Evolutionary conservation across 2,888 invertebrate genomes (phyloP), one percentile per base, ranked within the genome.

Genomic region (Nineta flava): DNA sequence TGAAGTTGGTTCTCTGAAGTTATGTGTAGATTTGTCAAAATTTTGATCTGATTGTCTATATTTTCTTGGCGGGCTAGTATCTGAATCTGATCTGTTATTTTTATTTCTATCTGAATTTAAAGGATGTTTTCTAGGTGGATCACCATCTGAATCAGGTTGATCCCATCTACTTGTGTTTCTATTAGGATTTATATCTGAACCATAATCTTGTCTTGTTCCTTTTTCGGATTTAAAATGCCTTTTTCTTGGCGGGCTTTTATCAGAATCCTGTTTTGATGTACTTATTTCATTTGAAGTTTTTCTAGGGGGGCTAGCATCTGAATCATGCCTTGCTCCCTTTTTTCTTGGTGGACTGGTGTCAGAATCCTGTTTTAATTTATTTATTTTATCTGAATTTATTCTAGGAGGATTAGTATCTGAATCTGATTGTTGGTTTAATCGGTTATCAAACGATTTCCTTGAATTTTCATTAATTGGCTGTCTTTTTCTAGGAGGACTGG

Each of bases 141-240:
- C 58, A 7, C 42, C 46, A 49, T 59, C 56, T 3, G 48, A 49
- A 48, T 56, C 52, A 34, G 51, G 32, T 46, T 47, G 34, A 49
- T 52, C 49, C 43, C 50, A n/a, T 32, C n/a, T 31, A 41, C 43
- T 47, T 10, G 10, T 46, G 47, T 53, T 61, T 54, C 61, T 60
- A 49, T 58, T 61, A 2, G 66, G 66, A 9, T 65, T 65, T 10
- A 57, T 45, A 55, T 65, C 65, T 1, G 61, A 61, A 53, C 60
- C 59, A 26, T 2, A 26, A 26, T 26, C 26, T 26, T 26, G 26
- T 6, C 7, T 26, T 12, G 41, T 52, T 19, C 38, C 51, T 19
- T 47, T 50, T 35, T 40, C 13, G 26, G 47, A 49, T 48, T 50
- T 48, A 6, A 26, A 26, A 5, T 5, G 7, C 26, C 7, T 26